Percentiles rank a stretch among this genome's conserved stretches.
Evolutionary conservation across 2,797 vertebrate species (phyloP).

Genomic region (Cuniculus paca): DNA sequence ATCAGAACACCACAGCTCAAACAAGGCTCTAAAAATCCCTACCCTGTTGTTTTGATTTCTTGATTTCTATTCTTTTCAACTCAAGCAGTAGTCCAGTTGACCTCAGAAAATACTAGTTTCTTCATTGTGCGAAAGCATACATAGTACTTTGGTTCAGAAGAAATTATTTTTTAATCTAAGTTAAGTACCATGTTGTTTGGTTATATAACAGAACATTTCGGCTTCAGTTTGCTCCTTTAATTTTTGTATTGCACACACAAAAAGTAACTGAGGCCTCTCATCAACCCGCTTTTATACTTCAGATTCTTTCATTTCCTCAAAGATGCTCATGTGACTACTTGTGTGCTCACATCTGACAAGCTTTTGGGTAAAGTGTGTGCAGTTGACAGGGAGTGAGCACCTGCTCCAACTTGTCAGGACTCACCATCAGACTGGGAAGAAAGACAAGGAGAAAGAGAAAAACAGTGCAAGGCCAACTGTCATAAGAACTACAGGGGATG

Average conservation of each 20-base stretch:
- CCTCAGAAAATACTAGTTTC: slow-evolving; percentile 24
- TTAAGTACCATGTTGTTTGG: neutral
- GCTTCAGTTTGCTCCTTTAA: neutral
- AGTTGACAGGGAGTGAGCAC: neutral
- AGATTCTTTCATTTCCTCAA: neutral
- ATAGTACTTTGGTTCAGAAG: neutral
- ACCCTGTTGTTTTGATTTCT: neutral
- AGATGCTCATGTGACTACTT: neutral
- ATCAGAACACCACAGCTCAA: neutral
- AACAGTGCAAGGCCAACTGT: rapidly evolving
- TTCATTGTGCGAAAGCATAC: neutral
- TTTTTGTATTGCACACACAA: neutral
- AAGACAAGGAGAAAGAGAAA: neutral
- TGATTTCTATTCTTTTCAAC: neutral
- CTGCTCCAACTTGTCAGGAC: neutral
- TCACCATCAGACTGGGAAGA: neutral
- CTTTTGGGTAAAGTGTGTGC: neutral
- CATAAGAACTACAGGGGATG: too few relatives aligned
- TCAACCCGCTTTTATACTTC: neutral
- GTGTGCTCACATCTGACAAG: neutral
- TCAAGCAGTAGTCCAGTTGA: neutral
- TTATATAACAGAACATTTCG: neutral
- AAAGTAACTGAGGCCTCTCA: neutral
- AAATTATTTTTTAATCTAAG: neutral
- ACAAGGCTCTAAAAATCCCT: neutral